phyloP scores from a whole-genome alignment of 2,797 vertebrate species.

The Gambelia wislizenii region DNA sequence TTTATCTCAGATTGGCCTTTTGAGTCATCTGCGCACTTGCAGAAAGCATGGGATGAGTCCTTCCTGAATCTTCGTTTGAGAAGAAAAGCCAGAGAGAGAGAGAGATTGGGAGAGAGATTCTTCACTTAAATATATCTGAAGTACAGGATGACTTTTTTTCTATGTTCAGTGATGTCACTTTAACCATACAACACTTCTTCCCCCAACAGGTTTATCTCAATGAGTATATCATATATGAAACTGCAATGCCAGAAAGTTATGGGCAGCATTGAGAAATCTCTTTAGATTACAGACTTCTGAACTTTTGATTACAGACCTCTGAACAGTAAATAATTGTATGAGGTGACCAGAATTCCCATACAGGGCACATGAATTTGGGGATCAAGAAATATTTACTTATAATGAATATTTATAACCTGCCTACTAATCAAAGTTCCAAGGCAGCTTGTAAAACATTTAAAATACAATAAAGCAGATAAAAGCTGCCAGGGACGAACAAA shows the following conservation, averaged over 20 bases:
- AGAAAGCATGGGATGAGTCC: too few relatives aligned
- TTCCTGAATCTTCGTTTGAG: too few relatives aligned
- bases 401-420: neutral
- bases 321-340: neutral
- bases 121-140: slow-evolving; percentile 15
- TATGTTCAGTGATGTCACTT: slow-evolving; percentile 4
- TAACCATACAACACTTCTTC: neutral
- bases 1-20: too few relatives aligned
- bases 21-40: too few relatives aligned
- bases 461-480: neutral
- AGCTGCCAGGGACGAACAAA: neutral
- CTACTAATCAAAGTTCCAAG: neutral
- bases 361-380: neutral
- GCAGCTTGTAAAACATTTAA: neutral
- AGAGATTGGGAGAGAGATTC: too few relatives aligned
- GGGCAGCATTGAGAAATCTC: slow-evolving; percentile 15
- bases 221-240: slow-evolving; percentile 21
- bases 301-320: slow-evolving; percentile 50
- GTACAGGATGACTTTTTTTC: neutral
- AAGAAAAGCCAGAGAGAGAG: too few relatives aligned
- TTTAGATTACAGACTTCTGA: slow-evolving; percentile 44
- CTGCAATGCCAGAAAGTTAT: slow-evolving; percentile 35
- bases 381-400: neutral
- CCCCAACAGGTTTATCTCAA: neutral
- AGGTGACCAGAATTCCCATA: neutral